Conservation (phyloP, 2,797 vertebrate genomes). For the Phylloscopus collybita region DNA sequence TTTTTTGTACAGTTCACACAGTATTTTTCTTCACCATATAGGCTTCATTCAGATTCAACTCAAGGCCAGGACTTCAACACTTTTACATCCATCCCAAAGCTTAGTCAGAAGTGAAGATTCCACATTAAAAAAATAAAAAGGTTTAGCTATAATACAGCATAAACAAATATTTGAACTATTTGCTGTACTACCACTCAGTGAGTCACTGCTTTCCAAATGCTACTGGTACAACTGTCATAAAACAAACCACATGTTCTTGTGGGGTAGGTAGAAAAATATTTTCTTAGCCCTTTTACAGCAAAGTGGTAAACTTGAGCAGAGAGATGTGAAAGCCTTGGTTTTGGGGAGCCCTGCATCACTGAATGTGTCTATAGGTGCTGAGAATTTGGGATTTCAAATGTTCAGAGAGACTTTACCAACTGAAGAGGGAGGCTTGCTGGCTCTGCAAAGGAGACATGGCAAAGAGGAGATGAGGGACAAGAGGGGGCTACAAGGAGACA, state of each 20-base stretch:
- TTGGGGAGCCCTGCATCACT: neutral
- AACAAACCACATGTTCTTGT: conserved; percentile 32
- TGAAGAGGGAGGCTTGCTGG: neutral
- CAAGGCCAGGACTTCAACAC: neutral
- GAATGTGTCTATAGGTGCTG: neutral
- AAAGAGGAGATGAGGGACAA: neutral
- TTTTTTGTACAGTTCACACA: neutral
- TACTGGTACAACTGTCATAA: neutral
- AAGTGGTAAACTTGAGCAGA: neutral
- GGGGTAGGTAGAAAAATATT: conserved; percentile 24
- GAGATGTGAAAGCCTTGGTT: neutral
- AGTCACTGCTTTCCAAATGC: conserved; percentile 43
- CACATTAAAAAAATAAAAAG: neutral
- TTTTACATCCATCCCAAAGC: neutral
- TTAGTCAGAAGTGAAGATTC: conserved; percentile 27
- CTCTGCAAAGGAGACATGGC: neutral
- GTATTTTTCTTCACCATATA: neutral
- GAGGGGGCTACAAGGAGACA: neutral
- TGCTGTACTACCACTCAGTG: neutral
- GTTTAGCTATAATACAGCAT: neutral
- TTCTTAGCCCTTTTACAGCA: conserved; percentile 1
- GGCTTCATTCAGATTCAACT: neutral
- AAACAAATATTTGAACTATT: conserved; percentile 32
- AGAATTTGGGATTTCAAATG: neutral
- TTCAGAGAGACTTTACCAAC: neutral